These are phyloP conservation scores for Yoshiicerus persimilis DNA, from an alignment of 1,140 invertebrate species.

Conservation along the genomic window DNA sequence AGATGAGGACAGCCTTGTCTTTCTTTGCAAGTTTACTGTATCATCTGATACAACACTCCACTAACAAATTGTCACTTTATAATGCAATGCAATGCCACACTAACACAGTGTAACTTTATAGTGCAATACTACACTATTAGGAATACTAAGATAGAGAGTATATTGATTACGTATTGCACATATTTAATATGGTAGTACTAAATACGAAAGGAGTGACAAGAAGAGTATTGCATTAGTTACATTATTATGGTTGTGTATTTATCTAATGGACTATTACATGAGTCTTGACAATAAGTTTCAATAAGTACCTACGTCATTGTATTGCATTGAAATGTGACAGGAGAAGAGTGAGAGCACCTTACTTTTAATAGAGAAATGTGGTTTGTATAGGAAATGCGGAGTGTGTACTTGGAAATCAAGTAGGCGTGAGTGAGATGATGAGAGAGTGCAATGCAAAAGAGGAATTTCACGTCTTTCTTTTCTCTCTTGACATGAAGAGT, in stretches of 20 bases:
- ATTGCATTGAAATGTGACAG: background rate
- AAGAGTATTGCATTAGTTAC: background rate
- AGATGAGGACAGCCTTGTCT: no score
- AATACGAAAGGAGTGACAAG: no score
- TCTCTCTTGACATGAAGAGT: constrained; percentile 8
- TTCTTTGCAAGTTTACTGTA: no score
- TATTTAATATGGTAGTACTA: background rate
- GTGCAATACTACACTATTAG: no score
- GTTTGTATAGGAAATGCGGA: background rate
- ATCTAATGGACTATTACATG: background rate
- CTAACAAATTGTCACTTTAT: no score
- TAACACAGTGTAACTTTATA: no score
- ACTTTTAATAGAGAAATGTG: background rate
- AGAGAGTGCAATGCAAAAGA: constrained; percentile 24
- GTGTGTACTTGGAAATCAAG: constrained; percentile 33
- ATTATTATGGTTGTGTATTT: background rate
- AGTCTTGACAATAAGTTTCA: background rate
- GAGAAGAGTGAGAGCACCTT: background rate
- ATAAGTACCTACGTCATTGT: background rate
- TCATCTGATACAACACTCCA: no score
- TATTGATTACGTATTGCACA: background rate
- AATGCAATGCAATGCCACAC: no score
- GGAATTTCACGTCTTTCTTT: constrained; percentile 30
- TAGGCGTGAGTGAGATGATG: constrained; percentile 24
- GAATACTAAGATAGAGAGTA: background rate